These are phyloP conservation scores for Tokudaia tokunoshimensis DNA, from an alignment of 2,797 vertebrate species.

Conservation along the genomic window DNA sequence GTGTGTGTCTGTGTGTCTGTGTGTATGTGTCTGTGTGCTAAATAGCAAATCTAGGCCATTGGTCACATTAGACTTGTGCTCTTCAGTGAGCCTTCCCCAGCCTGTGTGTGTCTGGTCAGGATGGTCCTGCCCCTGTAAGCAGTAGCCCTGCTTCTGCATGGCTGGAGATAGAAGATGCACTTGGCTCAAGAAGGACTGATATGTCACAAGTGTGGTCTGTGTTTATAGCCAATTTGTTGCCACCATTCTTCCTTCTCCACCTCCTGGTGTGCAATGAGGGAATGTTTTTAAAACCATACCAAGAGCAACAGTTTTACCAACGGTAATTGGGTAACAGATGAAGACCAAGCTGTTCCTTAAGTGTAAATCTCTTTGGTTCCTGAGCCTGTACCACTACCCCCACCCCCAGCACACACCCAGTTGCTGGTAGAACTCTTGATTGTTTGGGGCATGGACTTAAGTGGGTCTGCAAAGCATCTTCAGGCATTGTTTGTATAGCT, in stretches of 20 bases:
- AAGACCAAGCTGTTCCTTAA: not conserved
- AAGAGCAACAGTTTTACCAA: not conserved
- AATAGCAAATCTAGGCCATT: not conserved
- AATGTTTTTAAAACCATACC: not conserved
- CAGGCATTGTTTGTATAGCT: not conserved
- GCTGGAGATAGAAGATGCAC: not conserved
- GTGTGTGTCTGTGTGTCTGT: not conserved
- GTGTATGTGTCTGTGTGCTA: accelerated
- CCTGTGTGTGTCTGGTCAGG: no score
- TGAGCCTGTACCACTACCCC: not conserved
- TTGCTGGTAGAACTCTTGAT: not conserved
- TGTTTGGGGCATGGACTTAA: not conserved
- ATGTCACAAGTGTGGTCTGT: not conserved
- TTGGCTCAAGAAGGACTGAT: not conserved
- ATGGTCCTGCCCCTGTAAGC: not conserved
- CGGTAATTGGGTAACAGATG: not conserved
- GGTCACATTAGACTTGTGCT: not conserved
- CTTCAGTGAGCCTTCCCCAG: not conserved
- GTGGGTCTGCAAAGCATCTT: not conserved
- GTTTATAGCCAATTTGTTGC: not conserved
- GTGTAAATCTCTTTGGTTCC: not conserved
- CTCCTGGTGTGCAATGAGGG: not conserved
- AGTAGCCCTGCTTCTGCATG: not conserved
- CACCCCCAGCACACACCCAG: no score
- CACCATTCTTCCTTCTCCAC: not conserved